These are phyloP conservation scores for Macrocentrus cingulum DNA, from an alignment of 1,140 invertebrate species.

Conservation along the genomic window DNA sequence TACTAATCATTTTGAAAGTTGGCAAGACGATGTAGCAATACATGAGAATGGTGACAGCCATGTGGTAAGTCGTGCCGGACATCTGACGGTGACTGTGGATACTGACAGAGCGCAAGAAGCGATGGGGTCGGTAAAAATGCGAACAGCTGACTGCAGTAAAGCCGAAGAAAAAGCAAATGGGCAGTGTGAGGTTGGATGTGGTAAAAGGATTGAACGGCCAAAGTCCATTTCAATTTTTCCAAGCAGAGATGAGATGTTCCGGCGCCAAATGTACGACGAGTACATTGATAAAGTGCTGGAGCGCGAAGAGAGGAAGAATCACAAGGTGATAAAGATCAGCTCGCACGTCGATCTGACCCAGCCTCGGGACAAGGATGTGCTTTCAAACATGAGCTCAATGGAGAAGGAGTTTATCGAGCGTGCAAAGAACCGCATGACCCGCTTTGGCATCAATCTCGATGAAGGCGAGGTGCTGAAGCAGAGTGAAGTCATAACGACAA, in stretches of 20 bases:
- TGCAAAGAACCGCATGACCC: constrained; percentile 65
- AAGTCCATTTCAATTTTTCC: constrained; percentile 50
- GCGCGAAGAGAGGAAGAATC: constrained; percentile 73
- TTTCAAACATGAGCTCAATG: constrained; percentile 61
- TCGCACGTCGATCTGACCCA: constrained; percentile 41
- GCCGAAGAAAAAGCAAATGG: background rate
- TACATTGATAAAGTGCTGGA: constrained; percentile 77
- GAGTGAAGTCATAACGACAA: background rate
- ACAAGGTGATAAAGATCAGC: constrained; percentile 76
- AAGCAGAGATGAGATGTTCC: constrained; percentile 67
- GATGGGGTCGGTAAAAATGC: no score
- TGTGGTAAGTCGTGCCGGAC: no score
- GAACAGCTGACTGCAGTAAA: background rate
- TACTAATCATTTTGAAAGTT: constrained; percentile 26
- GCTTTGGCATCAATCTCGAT: constrained; percentile 63
- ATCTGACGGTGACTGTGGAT: no score
- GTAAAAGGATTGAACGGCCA: constrained; percentile 32
- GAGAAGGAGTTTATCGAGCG: constrained; percentile 74
- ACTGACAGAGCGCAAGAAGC: no score
- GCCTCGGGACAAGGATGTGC: constrained; percentile 24
- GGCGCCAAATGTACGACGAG: constrained; percentile 79
- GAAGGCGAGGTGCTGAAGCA: constrained; percentile 41
- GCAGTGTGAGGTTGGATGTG: background rate
- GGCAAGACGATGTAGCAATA: constrained; percentile 33
- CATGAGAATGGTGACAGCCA: constrained; percentile 11